Evolutionary conservation across 2,113 vertebrate genomes (phyloP).

Genomic region (Delphinapterus leucas): DNA sequence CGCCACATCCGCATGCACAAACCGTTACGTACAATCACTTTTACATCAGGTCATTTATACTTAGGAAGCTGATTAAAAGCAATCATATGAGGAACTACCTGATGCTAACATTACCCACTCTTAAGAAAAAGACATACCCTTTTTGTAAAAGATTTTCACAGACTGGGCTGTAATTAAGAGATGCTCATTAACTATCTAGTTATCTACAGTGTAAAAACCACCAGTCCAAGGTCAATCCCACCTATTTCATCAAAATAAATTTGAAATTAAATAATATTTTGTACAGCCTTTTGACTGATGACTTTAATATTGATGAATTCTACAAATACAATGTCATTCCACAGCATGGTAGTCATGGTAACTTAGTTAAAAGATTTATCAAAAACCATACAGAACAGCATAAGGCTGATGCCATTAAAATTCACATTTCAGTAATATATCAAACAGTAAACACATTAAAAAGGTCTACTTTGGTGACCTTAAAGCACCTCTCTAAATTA

Average conservation of each 20-base stretch:
- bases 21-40: background rate
- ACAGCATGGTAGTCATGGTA: background rate
- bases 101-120: background rate
- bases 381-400: background rate
- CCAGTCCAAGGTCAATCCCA: background rate
- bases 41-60: background rate
- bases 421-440: conserved; percentile 17
- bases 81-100: background rate
- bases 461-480: conserved; percentile 31
- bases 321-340: background rate
- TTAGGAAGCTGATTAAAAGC: conserved; percentile 13
- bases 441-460: conserved; percentile 22
- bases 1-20: background rate
- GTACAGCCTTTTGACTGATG: background rate
- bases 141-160: background rate
- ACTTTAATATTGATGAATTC: background rate
- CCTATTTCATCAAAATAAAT: conserved; percentile 20
- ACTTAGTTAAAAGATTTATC: conserved; percentile 2
- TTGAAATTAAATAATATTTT: conserved; percentile 17
- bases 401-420: background rate
- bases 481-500: background rate
- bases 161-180: background rate
- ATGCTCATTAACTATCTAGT: background rate
- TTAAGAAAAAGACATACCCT: background rate
- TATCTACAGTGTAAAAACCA: background rate